phyloP scores from a whole-genome alignment of 2,797 vertebrate species.

The Mastacembelus armatus region DNA sequence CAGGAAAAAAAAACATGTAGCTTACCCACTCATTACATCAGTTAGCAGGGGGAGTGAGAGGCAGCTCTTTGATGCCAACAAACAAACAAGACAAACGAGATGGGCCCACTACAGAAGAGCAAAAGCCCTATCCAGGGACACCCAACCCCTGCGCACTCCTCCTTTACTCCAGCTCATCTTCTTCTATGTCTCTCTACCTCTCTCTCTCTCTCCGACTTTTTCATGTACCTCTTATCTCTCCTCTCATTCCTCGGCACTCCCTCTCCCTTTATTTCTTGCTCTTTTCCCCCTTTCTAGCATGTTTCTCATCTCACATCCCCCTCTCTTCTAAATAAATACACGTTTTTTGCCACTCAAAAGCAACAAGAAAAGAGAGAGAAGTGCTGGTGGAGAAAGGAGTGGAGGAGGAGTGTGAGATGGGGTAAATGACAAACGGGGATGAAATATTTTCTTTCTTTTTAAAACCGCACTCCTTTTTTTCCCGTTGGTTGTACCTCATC shows the following conservation, averaged over 20 bases:
- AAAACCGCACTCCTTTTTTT: constrained; percentile 5
- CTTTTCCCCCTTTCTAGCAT: constrained; percentile 37
- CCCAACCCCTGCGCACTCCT: constrained; percentile 62
- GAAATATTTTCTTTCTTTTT: constrained; percentile 11
- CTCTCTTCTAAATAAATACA: constrained; percentile 56
- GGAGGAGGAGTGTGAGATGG: not conserved
- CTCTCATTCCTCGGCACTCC: constrained; percentile 45
- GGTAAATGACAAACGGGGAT: constrained; percentile 29
- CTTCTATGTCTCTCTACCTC: constrained; percentile 35
- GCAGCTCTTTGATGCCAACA: constrained; percentile 82
- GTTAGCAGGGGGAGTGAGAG: constrained; percentile 77
- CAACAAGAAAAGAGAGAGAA: constrained; percentile 41
- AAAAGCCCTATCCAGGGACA: constrained; percentile 76
- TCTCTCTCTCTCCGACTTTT: constrained; percentile 37
- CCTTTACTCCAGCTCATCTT: constrained; percentile 51
- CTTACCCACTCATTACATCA: constrained; percentile 83
- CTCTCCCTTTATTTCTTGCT: constrained; percentile 53
- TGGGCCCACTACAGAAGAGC: constrained; percentile 75
- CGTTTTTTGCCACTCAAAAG: constrained; percentile 43
- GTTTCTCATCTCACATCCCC: constrained; percentile 49
- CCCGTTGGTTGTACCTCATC: constrained; percentile 37
- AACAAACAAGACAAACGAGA: constrained; percentile 83
- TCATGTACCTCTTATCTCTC: constrained; percentile 53
- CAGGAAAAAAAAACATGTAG: constrained; percentile 68
- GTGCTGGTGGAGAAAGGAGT: constrained; percentile 3